phyloP scores from a whole-genome alignment of 2,113 vertebrate genomes.

The Poicephalus gulielmi region DNA sequence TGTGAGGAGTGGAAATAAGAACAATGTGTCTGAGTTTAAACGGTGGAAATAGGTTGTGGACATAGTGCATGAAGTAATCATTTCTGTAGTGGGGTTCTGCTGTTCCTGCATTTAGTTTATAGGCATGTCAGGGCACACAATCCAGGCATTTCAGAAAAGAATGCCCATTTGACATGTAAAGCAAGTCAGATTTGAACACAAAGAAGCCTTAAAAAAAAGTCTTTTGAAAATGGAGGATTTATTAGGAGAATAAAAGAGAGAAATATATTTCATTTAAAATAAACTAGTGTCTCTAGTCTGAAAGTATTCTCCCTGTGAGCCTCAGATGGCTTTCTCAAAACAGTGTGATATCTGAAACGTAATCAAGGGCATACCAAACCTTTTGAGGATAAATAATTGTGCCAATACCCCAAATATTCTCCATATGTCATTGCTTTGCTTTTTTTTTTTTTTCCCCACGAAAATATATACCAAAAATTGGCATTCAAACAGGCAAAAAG shows the following conservation, averaged over 20 bases:
- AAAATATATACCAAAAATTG: not conserved
- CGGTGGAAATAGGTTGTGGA: constrained; percentile 67
- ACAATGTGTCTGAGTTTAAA: constrained; percentile 76
- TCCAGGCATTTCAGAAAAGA: constrained; percentile 52
- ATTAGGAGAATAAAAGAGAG: not conserved
- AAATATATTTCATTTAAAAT: not conserved
- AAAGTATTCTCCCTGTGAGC: not conserved
- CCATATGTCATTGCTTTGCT: not conserved
- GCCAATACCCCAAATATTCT: not conserved
- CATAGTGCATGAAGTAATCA: constrained; percentile 58
- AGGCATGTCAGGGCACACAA: constrained; percentile 50
- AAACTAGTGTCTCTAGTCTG: not conserved
- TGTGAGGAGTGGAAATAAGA: constrained; percentile 77
- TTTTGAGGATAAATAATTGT: constrained; percentile 9
- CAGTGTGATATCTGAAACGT: constrained; percentile 21
- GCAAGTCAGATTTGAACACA: constrained; percentile 16
- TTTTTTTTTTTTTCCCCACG: not conserved
- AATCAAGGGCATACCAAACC: not conserved
- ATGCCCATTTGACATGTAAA: constrained; percentile 10
- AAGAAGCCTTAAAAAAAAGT: not conserved
- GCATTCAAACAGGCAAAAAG: not conserved
- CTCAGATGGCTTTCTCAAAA: not conserved
- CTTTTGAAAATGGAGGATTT: not conserved
- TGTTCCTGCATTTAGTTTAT: constrained; percentile 56
- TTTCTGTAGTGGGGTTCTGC: constrained; percentile 54